Conservation (phyloP, 1,140 invertebrate species). For the Aradophagus sp. region DNA sequence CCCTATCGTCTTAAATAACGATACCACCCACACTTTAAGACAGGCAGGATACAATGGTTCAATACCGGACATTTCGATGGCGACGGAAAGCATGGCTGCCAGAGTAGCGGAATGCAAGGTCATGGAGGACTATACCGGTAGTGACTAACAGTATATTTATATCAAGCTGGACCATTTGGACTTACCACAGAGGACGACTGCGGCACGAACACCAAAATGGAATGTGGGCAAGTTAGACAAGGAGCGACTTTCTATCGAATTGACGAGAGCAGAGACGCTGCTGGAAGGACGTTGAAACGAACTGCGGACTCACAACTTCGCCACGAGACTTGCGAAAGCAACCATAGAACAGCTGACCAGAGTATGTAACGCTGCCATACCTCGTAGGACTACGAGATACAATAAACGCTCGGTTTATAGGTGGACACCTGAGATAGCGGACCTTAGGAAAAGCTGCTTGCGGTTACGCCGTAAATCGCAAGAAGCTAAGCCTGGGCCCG, state of each 20-base stretch:
- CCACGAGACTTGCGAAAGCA: neutral
- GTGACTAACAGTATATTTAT: slow-evolving; percentile 17
- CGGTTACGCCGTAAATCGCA: neutral
- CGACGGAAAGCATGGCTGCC: neutral
- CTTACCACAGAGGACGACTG: neutral
- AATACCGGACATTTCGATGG: slow-evolving; percentile 6
- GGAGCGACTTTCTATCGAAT: too few species aligned
- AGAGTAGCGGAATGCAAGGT: neutral
- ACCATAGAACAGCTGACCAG: neutral
- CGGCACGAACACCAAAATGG: too few species aligned
- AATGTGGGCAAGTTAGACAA: too few species aligned
- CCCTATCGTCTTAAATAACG: neutral
- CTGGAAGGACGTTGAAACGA: too few species aligned
- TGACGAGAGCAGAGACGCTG: too few species aligned
- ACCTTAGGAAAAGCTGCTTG: neutral
- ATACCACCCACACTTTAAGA: slow-evolving; percentile 2
- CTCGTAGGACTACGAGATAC: neutral
- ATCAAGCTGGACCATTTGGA: neutral
- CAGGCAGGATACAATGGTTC: slow-evolving; percentile 2
- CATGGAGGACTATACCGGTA: slow-evolving; percentile 8
- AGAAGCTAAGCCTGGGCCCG: too few species aligned
- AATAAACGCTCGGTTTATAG: neutral
- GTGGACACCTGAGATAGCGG: neutral
- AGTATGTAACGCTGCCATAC: neutral
- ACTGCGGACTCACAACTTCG: too few species aligned